These are phyloP conservation scores for Synergus gifuensis DNA, from an alignment of 2,888 invertebrate species.

Conservation along the genomic window DNA sequence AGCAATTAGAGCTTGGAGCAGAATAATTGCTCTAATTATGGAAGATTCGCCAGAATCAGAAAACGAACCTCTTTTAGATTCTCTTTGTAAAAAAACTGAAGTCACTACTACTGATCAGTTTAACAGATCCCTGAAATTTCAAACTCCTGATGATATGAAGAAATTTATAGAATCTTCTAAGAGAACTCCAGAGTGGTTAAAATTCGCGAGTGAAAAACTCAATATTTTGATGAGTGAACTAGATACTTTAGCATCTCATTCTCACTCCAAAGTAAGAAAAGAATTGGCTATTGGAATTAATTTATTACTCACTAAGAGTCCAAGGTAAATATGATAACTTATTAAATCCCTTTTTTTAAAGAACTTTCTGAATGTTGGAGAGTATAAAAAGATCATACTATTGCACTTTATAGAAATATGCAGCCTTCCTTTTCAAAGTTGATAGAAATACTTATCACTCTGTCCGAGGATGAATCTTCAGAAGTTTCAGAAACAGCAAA, in stretches of 20 bases:
- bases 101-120: slow-evolving; percentile 59
- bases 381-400: slow-evolving; percentile 23
- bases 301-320: slow-evolving; percentile 81
- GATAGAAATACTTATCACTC: slow-evolving; percentile 84
- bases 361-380: not conserved
- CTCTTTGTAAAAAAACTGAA: slow-evolving; percentile 58
- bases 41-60: slow-evolving; percentile 70
- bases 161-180: slow-evolving; percentile 73
- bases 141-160: slow-evolving; percentile 71
- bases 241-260: slow-evolving; percentile 80
- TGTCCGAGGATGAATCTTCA: slow-evolving; percentile 83
- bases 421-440: slow-evolving; percentile 81
- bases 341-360: slow-evolving; percentile 35
- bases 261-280: slow-evolving; percentile 81
- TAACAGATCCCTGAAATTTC: slow-evolving; percentile 59
- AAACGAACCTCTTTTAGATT: slow-evolving; percentile 46
- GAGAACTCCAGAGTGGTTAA: slow-evolving; percentile 81
- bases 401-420: slow-evolving; percentile 80
- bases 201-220: slow-evolving; percentile 81
- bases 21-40: slow-evolving; percentile 78
- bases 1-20: slow-evolving; percentile 77
- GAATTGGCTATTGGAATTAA: slow-evolving; percentile 82
- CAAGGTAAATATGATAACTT: slow-evolving; percentile 76
- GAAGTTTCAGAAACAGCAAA: slow-evolving; percentile 79
- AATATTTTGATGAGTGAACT: slow-evolving; percentile 79